These are phyloP conservation scores for Andricus curvator DNA, from an alignment of 2,888 invertebrate genomes.

Conservation along the genomic window DNA sequence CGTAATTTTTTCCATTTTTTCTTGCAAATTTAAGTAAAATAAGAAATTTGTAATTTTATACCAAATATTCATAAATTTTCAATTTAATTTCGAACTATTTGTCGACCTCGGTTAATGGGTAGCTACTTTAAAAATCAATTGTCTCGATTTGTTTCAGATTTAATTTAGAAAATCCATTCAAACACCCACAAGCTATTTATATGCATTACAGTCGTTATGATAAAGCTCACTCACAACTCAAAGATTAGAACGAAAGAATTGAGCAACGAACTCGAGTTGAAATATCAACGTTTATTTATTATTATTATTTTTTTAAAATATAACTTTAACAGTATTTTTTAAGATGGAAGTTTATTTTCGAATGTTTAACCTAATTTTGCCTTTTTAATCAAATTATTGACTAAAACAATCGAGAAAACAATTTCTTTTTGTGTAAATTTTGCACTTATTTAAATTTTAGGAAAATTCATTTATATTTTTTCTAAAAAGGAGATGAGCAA, in stretches of 20 bases:
- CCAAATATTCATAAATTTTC: too few species aligned
- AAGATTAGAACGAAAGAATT: neutral
- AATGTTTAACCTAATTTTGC: neutral
- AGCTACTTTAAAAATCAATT: too few species aligned
- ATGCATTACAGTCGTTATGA: constrained; percentile 1
- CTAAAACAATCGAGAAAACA: neutral
- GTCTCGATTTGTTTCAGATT: neutral
- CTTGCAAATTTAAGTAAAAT: too few species aligned
- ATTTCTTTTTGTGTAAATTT: neutral
- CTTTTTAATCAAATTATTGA: neutral
- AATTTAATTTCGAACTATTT: too few species aligned
- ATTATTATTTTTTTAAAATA: neutral
- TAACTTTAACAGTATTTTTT: neutral
- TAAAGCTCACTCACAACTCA: neutral
- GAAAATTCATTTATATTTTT: neutral
- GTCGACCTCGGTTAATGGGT: too few species aligned
- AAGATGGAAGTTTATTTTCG: neutral
- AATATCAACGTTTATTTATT: neutral
- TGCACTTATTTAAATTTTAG: neutral
- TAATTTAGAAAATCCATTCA: neutral
- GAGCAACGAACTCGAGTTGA: neutral
- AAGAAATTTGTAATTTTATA: too few species aligned
- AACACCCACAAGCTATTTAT: constrained; percentile 13
- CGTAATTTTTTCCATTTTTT: too few species aligned
- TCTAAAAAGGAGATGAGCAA: too few species aligned